Evolutionary conservation across 2,797 vertebrate species (phyloP).

Genomic region (Lacerta bilineata): DNA sequence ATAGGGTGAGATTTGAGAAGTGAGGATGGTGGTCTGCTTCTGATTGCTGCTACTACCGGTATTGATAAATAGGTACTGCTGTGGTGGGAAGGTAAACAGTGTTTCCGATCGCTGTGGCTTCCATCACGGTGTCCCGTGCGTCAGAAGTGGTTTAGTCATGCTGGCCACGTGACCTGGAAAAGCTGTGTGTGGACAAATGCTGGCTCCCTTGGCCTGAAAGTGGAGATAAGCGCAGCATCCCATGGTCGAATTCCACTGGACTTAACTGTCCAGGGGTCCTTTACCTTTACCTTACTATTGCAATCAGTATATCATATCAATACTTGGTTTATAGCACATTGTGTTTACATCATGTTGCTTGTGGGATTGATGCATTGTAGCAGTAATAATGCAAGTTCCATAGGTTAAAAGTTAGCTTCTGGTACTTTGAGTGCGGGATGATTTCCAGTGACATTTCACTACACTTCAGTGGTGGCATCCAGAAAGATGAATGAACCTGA

Average conservation of each 20-base stretch:
- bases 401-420: not conserved
- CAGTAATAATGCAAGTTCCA: conserved; percentile 17
- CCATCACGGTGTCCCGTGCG: no score
- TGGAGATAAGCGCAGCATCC: no score
- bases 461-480: not conserved
- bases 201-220: no score
- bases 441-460: not conserved
- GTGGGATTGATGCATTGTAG: not conserved
- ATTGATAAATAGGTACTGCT: no score
- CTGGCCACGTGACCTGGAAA: no score
- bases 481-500: not conserved
- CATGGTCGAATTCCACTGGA: no score
- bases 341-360: not conserved
- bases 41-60: not conserved
- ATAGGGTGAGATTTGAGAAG: conserved; percentile 16
- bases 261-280: no score
- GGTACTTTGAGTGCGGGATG: not conserved
- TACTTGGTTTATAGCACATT: conserved; percentile 4
- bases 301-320: fast-evolving
- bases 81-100: no score
- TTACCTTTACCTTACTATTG: not conserved
- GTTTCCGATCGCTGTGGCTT: no score
- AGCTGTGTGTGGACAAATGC: no score
- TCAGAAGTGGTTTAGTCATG: no score
- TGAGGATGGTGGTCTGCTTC: conserved; percentile 9